A percentile compares a stretch with the other conserved stretches of the same genome.
These are phyloP conservation scores for Leptarthrus brevirostris DNA, from an alignment of 2,888 invertebrate genomes.

Conservation along the genomic window DNA sequence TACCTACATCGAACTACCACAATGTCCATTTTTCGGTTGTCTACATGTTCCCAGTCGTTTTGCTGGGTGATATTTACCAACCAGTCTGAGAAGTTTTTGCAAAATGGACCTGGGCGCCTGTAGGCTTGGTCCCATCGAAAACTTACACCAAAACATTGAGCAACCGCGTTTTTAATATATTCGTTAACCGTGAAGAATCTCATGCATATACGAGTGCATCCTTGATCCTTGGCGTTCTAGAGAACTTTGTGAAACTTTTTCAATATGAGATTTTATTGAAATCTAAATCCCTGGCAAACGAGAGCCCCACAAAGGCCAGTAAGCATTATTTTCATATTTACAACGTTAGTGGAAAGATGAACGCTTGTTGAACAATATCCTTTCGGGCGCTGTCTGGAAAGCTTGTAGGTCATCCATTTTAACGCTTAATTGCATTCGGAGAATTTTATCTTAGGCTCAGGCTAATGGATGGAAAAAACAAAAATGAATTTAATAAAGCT, in stretches of 20 bases:
- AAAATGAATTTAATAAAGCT: not conserved
- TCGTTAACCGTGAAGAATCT: slow-evolving; percentile 31
- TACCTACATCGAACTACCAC: too few relatives aligned
- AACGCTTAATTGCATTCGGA: slow-evolving; percentile 30
- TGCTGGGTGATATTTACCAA: slow-evolving; percentile 17
- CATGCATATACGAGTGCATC: not conserved
- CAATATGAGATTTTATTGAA: slow-evolving; percentile 37
- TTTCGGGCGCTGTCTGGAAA: too few relatives aligned
- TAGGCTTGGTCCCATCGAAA: slow-evolving; percentile 9
- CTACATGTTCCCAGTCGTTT: too few relatives aligned
- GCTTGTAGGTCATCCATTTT: slow-evolving; percentile 3
- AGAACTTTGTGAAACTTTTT: slow-evolving; percentile 32
- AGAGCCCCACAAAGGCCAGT: not conserved
- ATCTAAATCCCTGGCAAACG: slow-evolving; percentile 8
- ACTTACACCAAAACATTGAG: slow-evolving; percentile 35
- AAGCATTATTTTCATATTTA: not conserved
- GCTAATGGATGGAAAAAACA: not conserved
- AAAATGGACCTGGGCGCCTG: slow-evolving; percentile 21
- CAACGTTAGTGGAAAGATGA: not conserved
- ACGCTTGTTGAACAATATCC: not conserved
- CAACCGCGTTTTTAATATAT: slow-evolving; percentile 31
- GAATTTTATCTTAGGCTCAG: slow-evolving; percentile 6
- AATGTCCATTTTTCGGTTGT: too few relatives aligned
- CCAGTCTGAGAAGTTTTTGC: slow-evolving; percentile 28
- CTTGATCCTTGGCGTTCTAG: not conserved